Evolutionary conservation across 2,113 vertebrate species (phyloP).

Genomic region (Microtus richardsoni): DNA sequence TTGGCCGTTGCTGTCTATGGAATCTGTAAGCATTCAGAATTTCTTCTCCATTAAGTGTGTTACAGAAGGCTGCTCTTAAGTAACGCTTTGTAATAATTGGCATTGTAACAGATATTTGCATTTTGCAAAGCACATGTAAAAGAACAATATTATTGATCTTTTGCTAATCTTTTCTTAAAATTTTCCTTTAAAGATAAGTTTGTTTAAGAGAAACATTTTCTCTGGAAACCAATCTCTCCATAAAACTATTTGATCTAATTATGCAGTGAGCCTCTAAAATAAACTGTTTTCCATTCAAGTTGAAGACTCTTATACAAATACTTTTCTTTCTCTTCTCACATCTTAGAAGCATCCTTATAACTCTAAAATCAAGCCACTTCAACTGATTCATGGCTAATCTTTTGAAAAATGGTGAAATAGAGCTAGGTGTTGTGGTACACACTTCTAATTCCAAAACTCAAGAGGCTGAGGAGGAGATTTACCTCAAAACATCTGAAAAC

Average conservation of each 20-base stretch:
- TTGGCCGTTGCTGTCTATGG: constrained; percentile 6
- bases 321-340: neutral
- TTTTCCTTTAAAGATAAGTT: constrained; percentile 5
- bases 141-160: neutral
- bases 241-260: neutral
- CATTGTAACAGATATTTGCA: neutral
- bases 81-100: constrained; percentile 13
- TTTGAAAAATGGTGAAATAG: neutral
- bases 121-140: neutral
- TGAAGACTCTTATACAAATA: neutral
- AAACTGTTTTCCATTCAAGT: neutral
- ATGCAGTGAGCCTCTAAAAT: neutral
- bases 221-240: neutral
- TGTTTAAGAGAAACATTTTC: neutral
- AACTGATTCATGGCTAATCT: neutral
- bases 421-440: neutral
- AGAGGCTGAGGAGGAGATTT: neutral
- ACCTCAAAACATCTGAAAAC: neutral
- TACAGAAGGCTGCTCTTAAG: neutral
- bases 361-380: neutral
- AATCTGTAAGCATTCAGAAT: constrained; percentile 47
- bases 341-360: neutral
- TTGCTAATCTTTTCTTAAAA: neutral
- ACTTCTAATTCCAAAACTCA: neutral
- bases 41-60: neutral